Base-by-base conservation (phyloP, 1,140 invertebrate genomes). In the Adelges cooleyi region DNA sequence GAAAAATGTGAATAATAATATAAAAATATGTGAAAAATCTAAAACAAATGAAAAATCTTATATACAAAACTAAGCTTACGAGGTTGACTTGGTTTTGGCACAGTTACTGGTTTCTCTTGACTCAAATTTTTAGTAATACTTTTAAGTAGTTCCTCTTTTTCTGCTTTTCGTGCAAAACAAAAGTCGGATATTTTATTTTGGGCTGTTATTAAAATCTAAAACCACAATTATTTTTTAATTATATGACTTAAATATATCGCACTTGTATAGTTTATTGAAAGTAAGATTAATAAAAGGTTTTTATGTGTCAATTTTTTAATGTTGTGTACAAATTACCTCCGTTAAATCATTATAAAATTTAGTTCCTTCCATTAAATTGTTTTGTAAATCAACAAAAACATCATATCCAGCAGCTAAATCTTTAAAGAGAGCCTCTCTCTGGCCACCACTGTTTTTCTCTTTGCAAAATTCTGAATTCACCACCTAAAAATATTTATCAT, bases 311-410 rank as follows among this genome's bases (percentile, higher is more conserved):
- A n/a, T n/a, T n/a, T n/a, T n/a, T n/a, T n/a, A n/a, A 22, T 22
- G 42, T 56, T 25, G n/a, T 17, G 9, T 42, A 67, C 29, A 54
- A 23, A 40, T 66, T 74, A 83, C 81, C 75, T 84, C 83, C 2
- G 95, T 98, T 67, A 99, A 80, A 77, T 98, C 94, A 77, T 97
- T 98, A 77, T 99, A 99, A 79, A 99, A 99, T 79, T 98, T 98
- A 13, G 87, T 87, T 66, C 95, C 95, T 80, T 99, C 95, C 70
- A 56, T 3, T 48, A 98, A 77, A 78, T 98, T 97, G 69, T 81
- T 84, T 66, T 86, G 84, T 20, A 99, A 79, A 75, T 97, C 92
- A 70, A 86, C 86, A 76, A 87, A 99, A 67, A 86, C 86, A 78
- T 97, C 95, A 76, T 90, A 86, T 17, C 92, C 92, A 33, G 85